Base-by-base conservation (phyloP, 2,888 invertebrate genomes). In the Caenorhabditis plicata region DNA sequence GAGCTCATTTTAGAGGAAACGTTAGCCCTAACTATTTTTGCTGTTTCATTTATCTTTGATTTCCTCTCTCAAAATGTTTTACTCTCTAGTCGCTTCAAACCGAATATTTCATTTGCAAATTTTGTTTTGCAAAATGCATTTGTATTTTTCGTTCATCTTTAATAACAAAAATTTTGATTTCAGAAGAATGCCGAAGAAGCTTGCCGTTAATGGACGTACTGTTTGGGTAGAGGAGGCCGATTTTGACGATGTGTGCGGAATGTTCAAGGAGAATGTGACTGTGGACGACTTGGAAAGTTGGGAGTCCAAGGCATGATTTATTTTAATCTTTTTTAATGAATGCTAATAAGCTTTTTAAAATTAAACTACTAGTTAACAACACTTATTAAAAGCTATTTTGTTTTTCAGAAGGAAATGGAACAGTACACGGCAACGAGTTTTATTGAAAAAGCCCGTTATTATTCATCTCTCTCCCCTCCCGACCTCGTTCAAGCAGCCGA, bases 301-400 rank as follows among this genome's bases (percentile, higher is more conserved):
- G n/a, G 47, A 50, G 22, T 13, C 26, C 51, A 52, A 36, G 17
- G 47, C 50, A 39, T 52, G 47, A 9, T 52, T 52, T 52, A 52
- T 49, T 52, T 51, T 36, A 51, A 23, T 51, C 51, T 50, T 51
- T 52, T 52, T 48, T 35, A 51, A 52, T 52, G 31, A 52, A 52
- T 52, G 45, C 23, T 49, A 52, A 49, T 52, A 49, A 49, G 52
- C 47, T 52, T 52, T 52, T 22, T 51, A 27, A 38, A 52, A 52
- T 33, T 51, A 38, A 49, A 52, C 52, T 52, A 52, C 39, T 38
- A 51, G 47, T 52, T 52, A 49, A 52, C 52, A 52, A 52, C 52
- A 48, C 27, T 42, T 31, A 53, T 51, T 54, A 53, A 31, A 15
- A 41, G 33, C 40, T 52, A 39, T 27, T 11, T 52, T 54, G 40